Percentiles rank a stretch among this genome's conserved stretches.
Conservation (phyloP, 1,140 invertebrate genomes). For the Dreissena rostriformis region DNA sequence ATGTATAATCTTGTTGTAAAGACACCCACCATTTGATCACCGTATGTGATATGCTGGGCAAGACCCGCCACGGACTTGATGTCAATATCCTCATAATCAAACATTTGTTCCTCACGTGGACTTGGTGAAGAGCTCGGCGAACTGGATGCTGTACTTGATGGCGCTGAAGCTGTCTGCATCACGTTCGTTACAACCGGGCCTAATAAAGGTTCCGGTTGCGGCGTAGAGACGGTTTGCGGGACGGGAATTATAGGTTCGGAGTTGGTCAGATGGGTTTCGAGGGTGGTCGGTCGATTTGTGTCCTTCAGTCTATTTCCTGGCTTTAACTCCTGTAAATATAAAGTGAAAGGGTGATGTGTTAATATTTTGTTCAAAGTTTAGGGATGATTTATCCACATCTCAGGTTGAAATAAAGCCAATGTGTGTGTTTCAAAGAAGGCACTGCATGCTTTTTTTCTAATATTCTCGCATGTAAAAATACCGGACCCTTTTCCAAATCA, state of each 20-base stretch:
- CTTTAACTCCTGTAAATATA: conserved; percentile 70
- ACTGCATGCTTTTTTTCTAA: too few species aligned
- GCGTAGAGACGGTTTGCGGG: conserved; percentile 44
- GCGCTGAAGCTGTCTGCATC: conserved; percentile 77
- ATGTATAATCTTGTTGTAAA: too few species aligned
- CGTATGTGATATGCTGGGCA: conserved; percentile 91
- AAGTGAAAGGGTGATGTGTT: too few species aligned
- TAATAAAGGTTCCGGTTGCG: conserved; percentile 62
- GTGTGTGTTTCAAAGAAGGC: too few species aligned
- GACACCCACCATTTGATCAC: conserved; percentile 84
- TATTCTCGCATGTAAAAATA: not conserved
- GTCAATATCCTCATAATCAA: conserved; percentile 94
- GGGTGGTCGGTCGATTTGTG: conserved; percentile 71
- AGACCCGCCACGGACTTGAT: conserved; percentile 89
- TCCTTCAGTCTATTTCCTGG: conserved; percentile 79
- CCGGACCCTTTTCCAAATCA: not conserved
- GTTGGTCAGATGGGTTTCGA: conserved; percentile 72
- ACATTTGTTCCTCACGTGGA: conserved; percentile 81
- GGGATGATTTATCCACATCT: too few species aligned
- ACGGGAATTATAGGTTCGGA: conserved; percentile 33
- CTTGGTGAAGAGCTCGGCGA: conserved; percentile 56
- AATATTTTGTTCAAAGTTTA: too few species aligned
- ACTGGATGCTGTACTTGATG: conserved; percentile 32
- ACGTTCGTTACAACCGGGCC: conserved; percentile 47
- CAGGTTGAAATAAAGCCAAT: too few species aligned